Evolutionary conservation across 1,140 invertebrate species (phyloP), one percentile per base, ranked within the genome.

Genomic region (Cydia fagiglandana): DNA sequence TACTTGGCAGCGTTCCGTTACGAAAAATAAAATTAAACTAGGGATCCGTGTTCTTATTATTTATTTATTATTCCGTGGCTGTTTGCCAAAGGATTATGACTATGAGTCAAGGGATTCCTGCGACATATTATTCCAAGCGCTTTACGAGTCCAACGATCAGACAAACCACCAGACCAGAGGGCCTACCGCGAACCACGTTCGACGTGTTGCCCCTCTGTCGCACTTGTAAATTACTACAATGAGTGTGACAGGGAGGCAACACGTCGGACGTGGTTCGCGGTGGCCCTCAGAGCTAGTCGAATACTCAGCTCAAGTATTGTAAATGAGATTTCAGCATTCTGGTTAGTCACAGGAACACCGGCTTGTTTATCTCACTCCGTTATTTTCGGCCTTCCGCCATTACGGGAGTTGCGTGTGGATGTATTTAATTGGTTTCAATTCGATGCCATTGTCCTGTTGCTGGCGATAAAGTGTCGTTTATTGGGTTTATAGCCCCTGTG

Each of bases 41-140:
- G 30, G 66, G 30, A 70, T 38, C 15, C n/a, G 64, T 66, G 64
- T 70, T 70, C 56, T 61, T 24, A 70, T 70, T 70, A 70, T 70
- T 70, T 68, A 68, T 68, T 68, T 61, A 61, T 61, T 61, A 24
- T 10, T 15, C 38, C 1, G 30, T 70, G 66, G 66, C 66, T n/a
- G 66, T 70, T 70, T 70, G 66, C 66, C 66, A 70, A 70, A 70
- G 66, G 66, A 70, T 70, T 41, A 61, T 70, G 66, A 70, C 45
- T 41, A 61, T 70, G 66, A 70, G 66, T 70, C 66, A 70, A 38
- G 66, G 34, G 66, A 70, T 70, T 70, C 66, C 66, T 38, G 66
- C 34, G 10, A 70, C 30, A 17, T 4, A 41, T 20, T 24, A 61
- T 61, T 61, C 17, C 9, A 61, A 61, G 2, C 4, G 56, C 20